Base-by-base conservation (phyloP, 2,113 vertebrate genomes). In the Centropus unirufus region DNA sequence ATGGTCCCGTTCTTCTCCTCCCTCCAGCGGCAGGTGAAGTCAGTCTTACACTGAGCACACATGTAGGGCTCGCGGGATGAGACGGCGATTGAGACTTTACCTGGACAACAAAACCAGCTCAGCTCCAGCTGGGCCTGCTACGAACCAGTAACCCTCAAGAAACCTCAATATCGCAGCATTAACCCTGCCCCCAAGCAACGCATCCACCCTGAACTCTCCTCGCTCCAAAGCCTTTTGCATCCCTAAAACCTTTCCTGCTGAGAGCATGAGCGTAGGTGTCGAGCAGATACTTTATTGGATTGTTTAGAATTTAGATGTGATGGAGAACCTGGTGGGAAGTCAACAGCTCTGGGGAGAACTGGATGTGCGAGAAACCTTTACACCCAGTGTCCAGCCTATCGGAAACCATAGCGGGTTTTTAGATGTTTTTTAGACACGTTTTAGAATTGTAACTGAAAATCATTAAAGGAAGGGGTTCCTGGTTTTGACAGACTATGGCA, bases 11-110 rank as follows among this genome's bases (percentile, higher is more conserved):
- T 97, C 96, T 99, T 99, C 92, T 99, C 99, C 91, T 99, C 99
- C 88, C 99, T 98, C 99, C 99, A 99, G 83, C 99, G 99, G 93
- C 99, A 99, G 6, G 99, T 99, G 98, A 99, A 99, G 98, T 99
- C 99, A 4, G 99, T 99, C 98, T 99, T 99, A 96, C 99, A 99
- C 97, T 99, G 99, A 34, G 98, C 98, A 15, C 99, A 99, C 89
- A 98, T 98, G 87, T 98, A 98, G 79, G 99, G 99, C 96, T 99
- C 99, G 52, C 99, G 99, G 64, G 98, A 98, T 32, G 97, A 64
- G 1, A 96, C 81, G 2, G 97, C 78, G 4, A 97, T 83, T 1
- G 98, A 96, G 54, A 98, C 96, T 96, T 99, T 99, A 81, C 98
- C 99, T 97, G 96, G 46, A 62, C 61, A 42, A 73, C 58, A 21